Evolutionary conservation across 2,888 invertebrate genomes (phyloP).

Genomic region (Julus scanicus): DNA sequence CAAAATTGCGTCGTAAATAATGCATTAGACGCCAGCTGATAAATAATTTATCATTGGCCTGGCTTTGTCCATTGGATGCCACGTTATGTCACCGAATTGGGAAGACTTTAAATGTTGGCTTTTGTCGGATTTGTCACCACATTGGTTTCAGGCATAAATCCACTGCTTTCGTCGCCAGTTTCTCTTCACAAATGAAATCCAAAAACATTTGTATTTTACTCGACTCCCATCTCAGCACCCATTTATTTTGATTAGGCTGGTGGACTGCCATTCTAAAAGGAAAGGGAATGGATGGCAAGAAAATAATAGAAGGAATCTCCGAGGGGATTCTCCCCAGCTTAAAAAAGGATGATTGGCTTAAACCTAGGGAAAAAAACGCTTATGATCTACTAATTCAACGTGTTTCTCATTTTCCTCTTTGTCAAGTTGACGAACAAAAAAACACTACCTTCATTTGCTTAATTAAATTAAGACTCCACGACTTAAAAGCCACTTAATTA

Average conservation of each 20-base stretch:
- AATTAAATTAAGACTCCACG: not conserved
- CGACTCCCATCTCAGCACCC: not conserved
- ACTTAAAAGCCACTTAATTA: conserved; percentile 26
- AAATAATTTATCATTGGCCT: conserved; percentile 4
- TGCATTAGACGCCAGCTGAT: conserved; percentile 16
- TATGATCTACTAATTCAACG: not conserved
- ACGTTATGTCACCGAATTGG: conserved; percentile 10
- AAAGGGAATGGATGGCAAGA: not conserved
- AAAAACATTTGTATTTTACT: conserved; percentile 27
- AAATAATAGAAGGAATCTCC: not conserved
- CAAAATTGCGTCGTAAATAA: conserved; percentile 19
- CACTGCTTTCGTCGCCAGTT: not conserved
- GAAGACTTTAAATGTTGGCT: conserved; percentile 33
- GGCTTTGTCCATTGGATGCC: conserved; percentile 13
- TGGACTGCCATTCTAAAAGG: not conserved
- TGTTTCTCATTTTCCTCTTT: not conserved
- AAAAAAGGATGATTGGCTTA: not conserved
- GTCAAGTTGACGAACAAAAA: not conserved
- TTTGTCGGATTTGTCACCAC: conserved; percentile 33
- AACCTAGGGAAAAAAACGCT: not conserved
- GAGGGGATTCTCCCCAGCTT: not conserved
- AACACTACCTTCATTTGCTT: not conserved
- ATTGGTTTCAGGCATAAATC: conserved; percentile 33
- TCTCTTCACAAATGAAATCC: conserved; percentile 22
- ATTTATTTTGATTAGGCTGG: conserved; percentile 5